These are phyloP conservation scores for Nestor notabilis DNA, from an alignment of 2,113 vertebrate species.

Conservation along the genomic window DNA sequence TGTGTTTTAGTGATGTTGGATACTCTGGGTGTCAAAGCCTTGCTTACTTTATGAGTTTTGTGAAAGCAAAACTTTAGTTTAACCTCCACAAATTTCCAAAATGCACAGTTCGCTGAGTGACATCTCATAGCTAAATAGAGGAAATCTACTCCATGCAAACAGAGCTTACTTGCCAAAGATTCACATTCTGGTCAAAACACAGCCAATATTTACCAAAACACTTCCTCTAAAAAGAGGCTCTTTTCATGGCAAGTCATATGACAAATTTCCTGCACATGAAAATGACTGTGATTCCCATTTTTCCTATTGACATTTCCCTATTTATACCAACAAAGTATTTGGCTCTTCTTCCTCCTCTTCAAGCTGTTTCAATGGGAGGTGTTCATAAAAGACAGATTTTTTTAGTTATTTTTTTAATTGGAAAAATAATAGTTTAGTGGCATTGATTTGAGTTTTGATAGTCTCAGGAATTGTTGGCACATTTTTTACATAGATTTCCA, in stretches of 20 bases:
- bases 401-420: not conserved
- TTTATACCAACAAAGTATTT: not conserved
- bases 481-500: not conserved
- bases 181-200: not conserved
- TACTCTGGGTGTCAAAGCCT: not conserved
- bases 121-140: not conserved
- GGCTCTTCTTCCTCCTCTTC: not conserved
- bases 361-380: not conserved
- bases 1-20: not conserved
- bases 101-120: not conserved
- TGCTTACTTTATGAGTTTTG: not conserved
- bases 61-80: not conserved
- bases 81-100: not conserved
- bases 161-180: not conserved
- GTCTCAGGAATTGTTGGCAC: conserved; percentile 10
- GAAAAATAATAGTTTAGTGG: not conserved
- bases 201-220: not conserved
- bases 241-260: not conserved
- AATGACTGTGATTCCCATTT: not conserved
- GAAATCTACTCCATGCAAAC: not conserved
- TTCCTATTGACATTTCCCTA: not conserved
- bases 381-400: not conserved
- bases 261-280: not conserved
- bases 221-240: not conserved
- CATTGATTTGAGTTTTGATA: not conserved